phyloP scores from a whole-genome alignment of 2,888 invertebrate genomes.

The Ochropacha duplaris region DNA sequence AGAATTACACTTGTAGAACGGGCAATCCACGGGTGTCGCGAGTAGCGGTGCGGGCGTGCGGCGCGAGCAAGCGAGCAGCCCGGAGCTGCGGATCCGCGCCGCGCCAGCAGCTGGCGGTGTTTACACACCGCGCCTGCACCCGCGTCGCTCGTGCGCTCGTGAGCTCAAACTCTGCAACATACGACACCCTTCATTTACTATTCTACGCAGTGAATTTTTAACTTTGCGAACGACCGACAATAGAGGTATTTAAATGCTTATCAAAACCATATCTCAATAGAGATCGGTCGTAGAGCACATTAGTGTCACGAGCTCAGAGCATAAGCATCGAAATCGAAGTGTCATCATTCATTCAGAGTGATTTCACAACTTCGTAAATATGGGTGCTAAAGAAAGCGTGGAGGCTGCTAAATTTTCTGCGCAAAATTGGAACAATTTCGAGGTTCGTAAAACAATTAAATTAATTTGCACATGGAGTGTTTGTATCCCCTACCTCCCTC shows the following conservation, averaged over 20 bases:
- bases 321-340: conserved; percentile 75
- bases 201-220: conserved; percentile 79
- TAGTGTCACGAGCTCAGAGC: conserved; percentile 77
- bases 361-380: conserved; percentile 80
- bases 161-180: conserved; percentile 70
- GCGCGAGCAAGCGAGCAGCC: conserved; percentile 44
- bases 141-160: conserved; percentile 44
- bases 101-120: conserved; percentile 73
- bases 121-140: conserved; percentile 67
- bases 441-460: conserved; percentile 85
- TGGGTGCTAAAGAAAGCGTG: conserved; percentile 93
- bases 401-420: conserved; percentile 91
- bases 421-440: conserved; percentile 91
- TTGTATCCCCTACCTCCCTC: conserved; percentile 72
- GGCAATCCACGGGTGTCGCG: conserved; percentile 22
- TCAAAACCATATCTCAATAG: conserved; percentile 65
- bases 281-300: conserved; percentile 72
- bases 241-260: conserved; percentile 78
- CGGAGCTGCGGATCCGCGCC: conserved; percentile 34
- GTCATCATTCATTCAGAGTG: conserved; percentile 76
- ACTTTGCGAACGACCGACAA: conserved; percentile 69
- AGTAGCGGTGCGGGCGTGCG: conserved; percentile 33
- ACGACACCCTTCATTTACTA: conserved; percentile 73
- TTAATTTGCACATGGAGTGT: conserved; percentile 82
- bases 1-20: conserved; percentile 18